Evolutionary conservation across 2,888 invertebrate species (phyloP).

Genomic region (Drosophila buzzatii): DNA sequence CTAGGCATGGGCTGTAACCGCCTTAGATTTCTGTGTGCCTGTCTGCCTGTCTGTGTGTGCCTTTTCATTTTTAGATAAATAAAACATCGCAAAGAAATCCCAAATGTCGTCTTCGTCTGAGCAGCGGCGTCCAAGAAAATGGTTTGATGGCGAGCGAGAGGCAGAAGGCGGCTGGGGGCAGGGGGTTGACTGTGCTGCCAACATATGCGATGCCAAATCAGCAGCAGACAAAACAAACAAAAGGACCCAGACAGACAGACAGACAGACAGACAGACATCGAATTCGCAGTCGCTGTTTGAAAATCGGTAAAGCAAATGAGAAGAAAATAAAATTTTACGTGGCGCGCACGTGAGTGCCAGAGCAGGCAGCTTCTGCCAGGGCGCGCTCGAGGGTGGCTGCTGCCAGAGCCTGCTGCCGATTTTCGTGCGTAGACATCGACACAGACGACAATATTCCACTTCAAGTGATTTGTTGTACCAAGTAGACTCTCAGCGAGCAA

Average conservation of each 20-base stretch:
- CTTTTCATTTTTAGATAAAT: conserved; percentile 76
- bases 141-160: neutral
- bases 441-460: conserved; percentile 75
- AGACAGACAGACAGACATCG: conserved; percentile 27
- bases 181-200: conserved; percentile 18
- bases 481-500: conserved; percentile 34
- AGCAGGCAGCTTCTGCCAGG: conserved; percentile 21
- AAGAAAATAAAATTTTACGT: conserved; percentile 62
- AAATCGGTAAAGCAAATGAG: conserved; percentile 55
- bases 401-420: conserved; percentile 53
- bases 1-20: conserved; percentile 17
- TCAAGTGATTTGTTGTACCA: conserved; percentile 71
- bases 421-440: conserved; percentile 63
- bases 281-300: conserved; percentile 42
- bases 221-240: conserved; percentile 77
- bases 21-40: conserved; percentile 31
- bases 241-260: conserved; percentile 30
- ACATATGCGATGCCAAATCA: conserved; percentile 79
- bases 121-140: conserved; percentile 4
- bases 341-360: conserved; percentile 52
- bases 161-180: neutral
- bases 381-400: neutral
- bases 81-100: conserved; percentile 67
- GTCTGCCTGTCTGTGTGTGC: conserved; percentile 19
- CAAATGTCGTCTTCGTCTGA: conserved; percentile 50